Conservation (phyloP, 1,140 invertebrate genomes). For the Nephila pilipes region DNA sequence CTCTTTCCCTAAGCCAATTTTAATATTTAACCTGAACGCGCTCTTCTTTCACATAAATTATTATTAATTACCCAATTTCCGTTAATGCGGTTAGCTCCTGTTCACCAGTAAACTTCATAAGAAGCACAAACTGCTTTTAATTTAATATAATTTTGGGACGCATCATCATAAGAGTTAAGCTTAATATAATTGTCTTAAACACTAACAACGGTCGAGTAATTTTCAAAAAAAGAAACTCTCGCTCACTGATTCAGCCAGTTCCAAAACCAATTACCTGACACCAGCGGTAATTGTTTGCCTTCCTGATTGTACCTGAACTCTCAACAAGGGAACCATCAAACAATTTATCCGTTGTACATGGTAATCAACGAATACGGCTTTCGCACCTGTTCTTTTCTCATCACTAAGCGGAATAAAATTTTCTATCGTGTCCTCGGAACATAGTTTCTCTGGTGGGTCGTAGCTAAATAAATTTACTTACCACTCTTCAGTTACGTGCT, state of each 20-base stretch:
- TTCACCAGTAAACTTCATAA: background rate
- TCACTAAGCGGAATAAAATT: slow-evolving; percentile 51
- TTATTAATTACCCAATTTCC: slow-evolving; percentile 17
- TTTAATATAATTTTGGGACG: slow-evolving; percentile 22
- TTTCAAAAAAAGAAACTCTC: slow-evolving; percentile 23
- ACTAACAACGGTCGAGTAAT: background rate
- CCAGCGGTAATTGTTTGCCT: slow-evolving; percentile 62
- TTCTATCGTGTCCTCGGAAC: background rate
- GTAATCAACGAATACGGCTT: slow-evolving; percentile 43
- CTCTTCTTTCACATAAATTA: background rate
- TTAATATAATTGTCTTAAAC: slow-evolving; percentile 38
- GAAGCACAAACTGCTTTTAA: background rate
- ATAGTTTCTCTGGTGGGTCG: background rate
- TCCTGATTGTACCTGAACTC: slow-evolving; percentile 57
- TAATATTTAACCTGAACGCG: background rate
- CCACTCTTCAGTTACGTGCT: background rate
- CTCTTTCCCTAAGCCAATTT: background rate
- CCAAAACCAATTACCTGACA: slow-evolving; percentile 62
- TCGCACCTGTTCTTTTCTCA: slow-evolving; percentile 53
- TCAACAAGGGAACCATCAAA: slow-evolving; percentile 42
- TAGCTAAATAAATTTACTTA: slow-evolving; percentile 15
- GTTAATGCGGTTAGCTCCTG: background rate
- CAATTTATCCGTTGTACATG: slow-evolving; percentile 45
- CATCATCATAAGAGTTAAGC: slow-evolving; percentile 7
- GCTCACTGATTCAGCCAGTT: slow-evolving; percentile 40